These are phyloP conservation scores for Dicyrtomina minuta DNA, from an alignment of 2,888 invertebrate species.

Conservation along the genomic window DNA sequence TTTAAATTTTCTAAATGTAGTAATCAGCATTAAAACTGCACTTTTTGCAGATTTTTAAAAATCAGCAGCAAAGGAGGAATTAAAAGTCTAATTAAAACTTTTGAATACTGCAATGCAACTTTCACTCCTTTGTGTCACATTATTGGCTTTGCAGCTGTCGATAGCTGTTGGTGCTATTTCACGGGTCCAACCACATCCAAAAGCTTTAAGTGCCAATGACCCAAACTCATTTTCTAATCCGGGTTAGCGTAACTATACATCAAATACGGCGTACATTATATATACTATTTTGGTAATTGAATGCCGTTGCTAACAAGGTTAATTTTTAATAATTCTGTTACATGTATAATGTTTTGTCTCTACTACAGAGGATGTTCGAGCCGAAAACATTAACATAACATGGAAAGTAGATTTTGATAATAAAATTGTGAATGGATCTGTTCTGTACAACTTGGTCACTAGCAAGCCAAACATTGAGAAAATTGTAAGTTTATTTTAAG, in stretches of 20 bases:
- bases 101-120: no score
- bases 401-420: constrained; percentile 69
- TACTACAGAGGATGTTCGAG: constrained; percentile 65
- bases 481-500: no score
- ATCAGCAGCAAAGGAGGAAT: no score
- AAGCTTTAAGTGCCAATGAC: constrained; percentile 68
- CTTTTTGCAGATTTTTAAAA: no score
- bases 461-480: neutral
- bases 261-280: neutral
- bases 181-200: no score
- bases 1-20: no score
- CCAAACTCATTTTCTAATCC: constrained; percentile 81
- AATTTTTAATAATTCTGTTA: no score
- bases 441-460: constrained; percentile 60
- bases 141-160: no score
- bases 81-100: no score
- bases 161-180: no score
- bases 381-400: constrained; percentile 67
- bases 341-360: constrained; percentile 24
- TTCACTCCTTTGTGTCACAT: no score
- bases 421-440: constrained; percentile 70
- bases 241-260: constrained; percentile 59
- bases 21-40: no score
- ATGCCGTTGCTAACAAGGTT: neutral
- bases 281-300: neutral